Evolutionary conservation across 1,140 invertebrate species (phyloP).

Genomic region (Philopotamus ludificatus): DNA sequence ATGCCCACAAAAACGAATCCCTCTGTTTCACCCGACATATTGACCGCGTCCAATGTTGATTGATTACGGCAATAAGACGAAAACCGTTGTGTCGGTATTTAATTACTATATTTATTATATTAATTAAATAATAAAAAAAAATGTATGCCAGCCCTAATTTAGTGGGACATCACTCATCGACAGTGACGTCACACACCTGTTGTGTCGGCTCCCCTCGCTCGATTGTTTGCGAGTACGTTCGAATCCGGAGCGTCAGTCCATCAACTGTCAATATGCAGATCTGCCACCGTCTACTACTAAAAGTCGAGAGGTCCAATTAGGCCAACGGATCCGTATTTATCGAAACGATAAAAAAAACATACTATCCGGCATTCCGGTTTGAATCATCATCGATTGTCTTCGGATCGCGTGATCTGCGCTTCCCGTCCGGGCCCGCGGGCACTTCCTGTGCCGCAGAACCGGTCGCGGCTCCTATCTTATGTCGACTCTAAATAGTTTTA

Average conservation of each 20-base stretch:
- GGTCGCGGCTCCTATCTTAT: neutral
- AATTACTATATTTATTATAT: no score
- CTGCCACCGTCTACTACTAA: neutral
- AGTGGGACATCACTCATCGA: conserved; percentile 14
- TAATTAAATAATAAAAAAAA: no score
- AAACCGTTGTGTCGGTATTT: neutral
- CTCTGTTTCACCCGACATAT: no score
- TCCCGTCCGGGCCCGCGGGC: neutral
- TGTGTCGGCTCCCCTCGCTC: conserved; percentile 8
- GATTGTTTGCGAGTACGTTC: neutral
- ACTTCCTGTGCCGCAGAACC: neutral
- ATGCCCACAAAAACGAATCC: no score
- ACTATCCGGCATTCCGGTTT: neutral
- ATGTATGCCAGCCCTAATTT: conserved; percentile 1
- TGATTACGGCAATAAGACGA: conserved; percentile 2
- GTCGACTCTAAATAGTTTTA: neutral
- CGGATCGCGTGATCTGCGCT: neutral
- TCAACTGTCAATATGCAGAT: conserved; percentile 2
- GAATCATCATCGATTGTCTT: neutral
- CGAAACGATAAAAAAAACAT: neutral
- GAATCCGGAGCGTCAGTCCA: conserved; percentile 12
- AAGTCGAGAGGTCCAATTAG: no score
- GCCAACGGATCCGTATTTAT: no score
- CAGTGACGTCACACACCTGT: conserved; percentile 38
- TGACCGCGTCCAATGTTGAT: no score